Percentiles rank a stretch among this genome's conserved stretches.
Conservation (phyloP, 2,797 vertebrate species). For the Rhadinocentrus ornatus region DNA sequence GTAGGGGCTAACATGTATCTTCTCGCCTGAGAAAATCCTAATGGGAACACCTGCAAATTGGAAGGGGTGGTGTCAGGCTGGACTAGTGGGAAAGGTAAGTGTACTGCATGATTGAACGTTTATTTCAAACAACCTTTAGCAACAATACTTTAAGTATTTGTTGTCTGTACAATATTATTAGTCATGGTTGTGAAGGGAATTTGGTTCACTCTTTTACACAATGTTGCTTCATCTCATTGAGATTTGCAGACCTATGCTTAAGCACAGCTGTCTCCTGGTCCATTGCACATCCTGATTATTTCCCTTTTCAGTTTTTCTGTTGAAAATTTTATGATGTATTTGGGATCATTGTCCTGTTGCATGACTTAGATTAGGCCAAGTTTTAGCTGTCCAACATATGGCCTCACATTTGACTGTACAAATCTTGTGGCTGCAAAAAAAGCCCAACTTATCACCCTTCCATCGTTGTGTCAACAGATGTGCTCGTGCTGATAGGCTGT, state of each 20-base stretch:
- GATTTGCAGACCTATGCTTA: not conserved
- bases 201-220: not conserved
- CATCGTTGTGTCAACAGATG: not conserved
- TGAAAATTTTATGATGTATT: not conserved
- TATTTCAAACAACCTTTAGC: not conserved
- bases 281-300: not conserved
- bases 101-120: not conserved
- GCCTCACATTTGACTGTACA: not conserved
- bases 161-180: no score
- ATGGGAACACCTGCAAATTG: no score
- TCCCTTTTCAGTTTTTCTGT: not conserved
- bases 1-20: no score
- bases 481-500: not conserved
- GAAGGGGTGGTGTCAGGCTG: no score
- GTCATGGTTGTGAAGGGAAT: no score
- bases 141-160: not conserved
- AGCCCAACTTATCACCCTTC: not conserved
- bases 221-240: not conserved
- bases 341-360: not conserved
- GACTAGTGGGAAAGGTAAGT: not conserved
- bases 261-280: not conserved
- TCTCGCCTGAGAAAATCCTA: no score
- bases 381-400: not conserved
- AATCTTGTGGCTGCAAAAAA: not conserved
- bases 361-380: not conserved